Evolutionary conservation across 2,797 vertebrate species (phyloP), one percentile per base, ranked within the genome.

Genomic region (Fratercula arctica): DNA sequence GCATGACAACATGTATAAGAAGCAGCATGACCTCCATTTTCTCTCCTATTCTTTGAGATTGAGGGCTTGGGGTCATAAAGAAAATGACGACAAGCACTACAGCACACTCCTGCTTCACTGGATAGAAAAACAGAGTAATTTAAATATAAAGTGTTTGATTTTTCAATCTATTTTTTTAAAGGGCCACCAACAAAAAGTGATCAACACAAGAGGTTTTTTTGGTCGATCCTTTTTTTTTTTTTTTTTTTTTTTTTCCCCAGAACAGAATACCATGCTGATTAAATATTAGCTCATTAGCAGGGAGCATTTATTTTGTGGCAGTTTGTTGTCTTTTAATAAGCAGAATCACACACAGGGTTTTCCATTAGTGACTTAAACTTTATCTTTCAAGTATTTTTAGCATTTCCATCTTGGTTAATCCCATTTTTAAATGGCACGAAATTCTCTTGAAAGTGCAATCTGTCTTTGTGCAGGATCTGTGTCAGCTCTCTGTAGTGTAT

Each of bases 311-410:
- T 96, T 97, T 96, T 95, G 46, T 90, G 86, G 41, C 77, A 70
- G 46, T 57, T 69, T 87, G 67, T 72, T 92, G 53, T 91, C 53
- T 93, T 96, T 95, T 95, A 96, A 94, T 92, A 95, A 95, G 63
- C 21, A 93, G 89, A 91, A 92, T 83, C 66, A 54, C 72, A 95
- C 19, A 21, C 48, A 48, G 29, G 21, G 23, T 93, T 96, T 95
- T 64, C 35, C 77, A 46, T 46, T 37, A 83, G 48, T 79, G 25
- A 73, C 24, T 82, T 95, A 91, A 92, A 86, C 54, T 94, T 97
- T 95, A 87, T 87, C 78, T 96, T 97, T 94, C 87, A 72, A 33
- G 70, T 85, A 94, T 94, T 96, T 97, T 96, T 96, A 96, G 81
- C 72, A 95, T 85, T 97, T 96, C 53, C 16, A 46, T 95, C n/a